phyloP scores from a whole-genome alignment of 2,888 invertebrate genomes.

The Callyntrura sp. region DNA sequence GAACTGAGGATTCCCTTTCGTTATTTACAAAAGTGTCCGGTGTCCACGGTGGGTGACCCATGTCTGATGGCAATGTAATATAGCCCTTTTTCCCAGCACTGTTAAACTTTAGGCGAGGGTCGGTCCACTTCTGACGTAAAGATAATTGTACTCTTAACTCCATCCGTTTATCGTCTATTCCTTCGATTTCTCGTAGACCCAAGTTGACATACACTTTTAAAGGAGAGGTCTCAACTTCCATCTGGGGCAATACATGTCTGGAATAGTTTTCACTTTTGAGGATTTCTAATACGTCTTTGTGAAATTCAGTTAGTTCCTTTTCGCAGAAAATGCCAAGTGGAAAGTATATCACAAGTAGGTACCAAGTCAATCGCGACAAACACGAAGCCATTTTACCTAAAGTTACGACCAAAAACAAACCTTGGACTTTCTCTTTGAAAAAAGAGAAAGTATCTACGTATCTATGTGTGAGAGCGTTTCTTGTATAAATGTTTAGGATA shows the following conservation, averaged over 20 bases:
- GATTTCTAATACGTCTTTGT: background rate
- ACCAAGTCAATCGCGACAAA: too few relatives aligned
- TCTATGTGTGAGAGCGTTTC: too few relatives aligned
- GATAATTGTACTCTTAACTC: slow-evolving; percentile 68
- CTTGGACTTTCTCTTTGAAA: too few relatives aligned
- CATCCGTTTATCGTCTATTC: slow-evolving; percentile 75
- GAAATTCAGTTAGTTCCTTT: background rate
- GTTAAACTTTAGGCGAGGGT: slow-evolving; percentile 48
- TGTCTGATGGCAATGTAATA: slow-evolving; percentile 53
- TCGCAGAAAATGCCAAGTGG: background rate
- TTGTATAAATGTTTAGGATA: too few relatives aligned
- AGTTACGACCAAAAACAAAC: too few relatives aligned
- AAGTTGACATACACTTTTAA: slow-evolving; percentile 47
- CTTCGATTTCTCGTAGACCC: slow-evolving; percentile 59
- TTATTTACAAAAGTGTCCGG: slow-evolving; percentile 67
- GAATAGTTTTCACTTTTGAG: slow-evolving; percentile 59
- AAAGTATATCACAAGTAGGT: too few relatives aligned
- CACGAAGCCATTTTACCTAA: too few relatives aligned
- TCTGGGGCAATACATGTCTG: slow-evolving; percentile 45
- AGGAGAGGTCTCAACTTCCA: background rate
- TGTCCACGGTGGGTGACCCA: slow-evolving; percentile 51
- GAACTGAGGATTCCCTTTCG: slow-evolving; percentile 48
- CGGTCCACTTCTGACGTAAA: slow-evolving; percentile 68
- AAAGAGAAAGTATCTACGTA: too few relatives aligned
- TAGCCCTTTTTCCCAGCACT: background rate